Conservation (phyloP, 2,888 invertebrate species). For the Nomada ruficornis region DNA sequence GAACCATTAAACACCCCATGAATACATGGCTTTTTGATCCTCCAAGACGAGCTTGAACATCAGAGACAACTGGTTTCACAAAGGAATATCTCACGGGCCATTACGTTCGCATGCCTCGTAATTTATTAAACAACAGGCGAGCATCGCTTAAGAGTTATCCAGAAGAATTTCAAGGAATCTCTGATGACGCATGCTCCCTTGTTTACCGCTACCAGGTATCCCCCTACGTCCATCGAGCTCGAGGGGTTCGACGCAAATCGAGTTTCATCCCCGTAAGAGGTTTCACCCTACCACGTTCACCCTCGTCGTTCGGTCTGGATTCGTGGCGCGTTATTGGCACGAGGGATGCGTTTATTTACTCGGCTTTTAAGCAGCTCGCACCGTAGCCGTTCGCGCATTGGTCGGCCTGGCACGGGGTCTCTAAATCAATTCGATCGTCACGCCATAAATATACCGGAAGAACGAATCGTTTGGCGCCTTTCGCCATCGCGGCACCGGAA, state of each 20-base stretch:
- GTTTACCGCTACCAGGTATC: conserved; percentile 66
- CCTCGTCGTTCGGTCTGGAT: conserved; percentile 37
- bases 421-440: conserved; percentile 68
- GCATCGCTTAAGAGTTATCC: conserved; percentile 38
- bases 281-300: conserved; percentile 55
- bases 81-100: conserved; percentile 28
- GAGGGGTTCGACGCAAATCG: conserved; percentile 62
- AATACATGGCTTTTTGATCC: conserved; percentile 2
- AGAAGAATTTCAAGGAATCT: conserved; percentile 48
- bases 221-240: conserved; percentile 25
- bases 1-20: not conserved
- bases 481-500: conserved; percentile 24
- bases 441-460: conserved; percentile 61
- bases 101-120: conserved; percentile 8
- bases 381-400: conserved; percentile 32
- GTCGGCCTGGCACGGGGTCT: conserved; percentile 32
- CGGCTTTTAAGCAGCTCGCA: conserved; percentile 66
- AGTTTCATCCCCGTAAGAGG: conserved; percentile 68
- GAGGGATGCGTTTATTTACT: conserved; percentile 66
- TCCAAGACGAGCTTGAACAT: not conserved
- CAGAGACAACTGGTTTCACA: not conserved
- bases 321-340: conserved; percentile 59
- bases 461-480: conserved; percentile 42
- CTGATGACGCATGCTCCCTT: conserved; percentile 40
- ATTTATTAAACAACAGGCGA: conserved; percentile 44